A percentile compares a stretch with the other conserved stretches of the same genome.
phyloP scores from a whole-genome alignment of 2,888 invertebrate genomes.

The Diarsia dahlii region DNA sequence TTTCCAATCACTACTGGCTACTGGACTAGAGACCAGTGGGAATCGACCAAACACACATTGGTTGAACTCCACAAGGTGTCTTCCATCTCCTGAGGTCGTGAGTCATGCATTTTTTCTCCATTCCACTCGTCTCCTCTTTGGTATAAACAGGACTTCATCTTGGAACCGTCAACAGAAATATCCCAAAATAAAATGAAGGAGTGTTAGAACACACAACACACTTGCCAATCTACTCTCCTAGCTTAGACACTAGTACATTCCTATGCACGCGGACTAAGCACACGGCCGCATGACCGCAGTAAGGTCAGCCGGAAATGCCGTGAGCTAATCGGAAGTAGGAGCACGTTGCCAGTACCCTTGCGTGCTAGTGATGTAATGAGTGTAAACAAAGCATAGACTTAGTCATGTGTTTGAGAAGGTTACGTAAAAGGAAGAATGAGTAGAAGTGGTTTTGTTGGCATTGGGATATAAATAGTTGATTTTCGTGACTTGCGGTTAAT shows the following conservation, averaged over 20 bases:
- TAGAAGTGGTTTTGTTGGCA: conserved; percentile 11
- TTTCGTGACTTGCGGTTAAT: conserved; percentile 25
- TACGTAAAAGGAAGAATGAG: conserved; percentile 53
- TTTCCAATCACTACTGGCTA: not conserved
- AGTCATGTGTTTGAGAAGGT: conserved; percentile 55
- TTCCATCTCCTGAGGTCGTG: too few species aligned
- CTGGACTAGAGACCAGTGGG: too few species aligned
- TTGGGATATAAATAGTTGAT: conserved; percentile 21
- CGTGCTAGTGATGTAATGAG: conserved; percentile 67
- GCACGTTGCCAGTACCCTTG: conserved; percentile 63
- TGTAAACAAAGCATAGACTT: conserved; percentile 54
- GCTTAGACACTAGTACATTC: conserved; percentile 29
- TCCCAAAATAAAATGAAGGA: not conserved
- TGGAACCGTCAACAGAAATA: not conserved
- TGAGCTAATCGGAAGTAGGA: conserved; percentile 67
- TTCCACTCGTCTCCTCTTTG: not conserved
- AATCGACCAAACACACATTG: not conserved
- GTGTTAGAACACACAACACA: not conserved
- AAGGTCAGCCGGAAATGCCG: conserved; percentile 68
- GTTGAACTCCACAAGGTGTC: not conserved
- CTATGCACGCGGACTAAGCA: conserved; percentile 19
- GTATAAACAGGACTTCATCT: not conserved
- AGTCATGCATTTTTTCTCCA: too few species aligned
- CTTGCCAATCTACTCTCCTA: conserved; percentile 9
- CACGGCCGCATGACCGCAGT: conserved; percentile 51